A percentile compares a stretch with the other conserved stretches of the same genome.
phyloP scores from a whole-genome alignment of 2,113 vertebrate genomes.

The Phyllopteryx taeniolatus region DNA sequence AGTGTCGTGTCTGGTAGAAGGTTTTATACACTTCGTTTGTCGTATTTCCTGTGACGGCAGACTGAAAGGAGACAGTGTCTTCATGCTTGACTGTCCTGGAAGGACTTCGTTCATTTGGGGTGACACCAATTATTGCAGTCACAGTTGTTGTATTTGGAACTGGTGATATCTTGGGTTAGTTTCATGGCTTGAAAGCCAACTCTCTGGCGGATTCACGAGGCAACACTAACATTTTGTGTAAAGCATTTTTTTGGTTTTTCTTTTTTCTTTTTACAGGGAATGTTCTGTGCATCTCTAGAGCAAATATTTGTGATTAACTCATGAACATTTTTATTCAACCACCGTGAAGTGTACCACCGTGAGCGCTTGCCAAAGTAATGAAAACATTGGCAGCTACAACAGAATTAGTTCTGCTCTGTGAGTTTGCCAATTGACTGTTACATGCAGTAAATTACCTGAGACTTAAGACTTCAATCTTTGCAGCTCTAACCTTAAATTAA shows the following conservation, averaged over 20 bases:
- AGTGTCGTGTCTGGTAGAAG: conserved; percentile 88
- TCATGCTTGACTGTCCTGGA: conserved; percentile 23
- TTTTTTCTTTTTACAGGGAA: neutral
- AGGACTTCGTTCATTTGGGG: conserved; percentile 29
- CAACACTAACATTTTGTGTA: neutral
- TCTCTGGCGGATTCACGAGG: neutral
- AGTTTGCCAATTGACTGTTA: conserved; percentile 54
- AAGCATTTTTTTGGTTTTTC: neutral
- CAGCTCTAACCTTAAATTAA: conserved; percentile 31
- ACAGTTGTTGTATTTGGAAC: conserved; percentile 20
- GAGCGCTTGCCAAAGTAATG: neutral
- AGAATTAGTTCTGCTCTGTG: conserved; percentile 59
- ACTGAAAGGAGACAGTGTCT: conserved; percentile 24
- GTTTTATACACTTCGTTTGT: conserved; percentile 6
- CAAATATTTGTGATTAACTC: conserved; percentile 37
- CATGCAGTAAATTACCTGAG: conserved; percentile 65
- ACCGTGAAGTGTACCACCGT: neutral
- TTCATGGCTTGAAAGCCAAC: conserved; percentile 1
- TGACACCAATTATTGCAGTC: conserved; percentile 8
- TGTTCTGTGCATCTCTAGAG: conserved; percentile 8
- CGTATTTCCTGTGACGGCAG: conserved; percentile 34
- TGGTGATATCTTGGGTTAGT: conserved; percentile 9
- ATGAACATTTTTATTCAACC: conserved; percentile 32
- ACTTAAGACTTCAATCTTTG: conserved; percentile 73
- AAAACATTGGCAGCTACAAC: neutral